A percentile compares a stretch with the other conserved stretches of the same genome.
Evolutionary conservation across 2,888 invertebrate genomes (phyloP).

Genomic region (Eutolmus rufibarbis): DNA sequence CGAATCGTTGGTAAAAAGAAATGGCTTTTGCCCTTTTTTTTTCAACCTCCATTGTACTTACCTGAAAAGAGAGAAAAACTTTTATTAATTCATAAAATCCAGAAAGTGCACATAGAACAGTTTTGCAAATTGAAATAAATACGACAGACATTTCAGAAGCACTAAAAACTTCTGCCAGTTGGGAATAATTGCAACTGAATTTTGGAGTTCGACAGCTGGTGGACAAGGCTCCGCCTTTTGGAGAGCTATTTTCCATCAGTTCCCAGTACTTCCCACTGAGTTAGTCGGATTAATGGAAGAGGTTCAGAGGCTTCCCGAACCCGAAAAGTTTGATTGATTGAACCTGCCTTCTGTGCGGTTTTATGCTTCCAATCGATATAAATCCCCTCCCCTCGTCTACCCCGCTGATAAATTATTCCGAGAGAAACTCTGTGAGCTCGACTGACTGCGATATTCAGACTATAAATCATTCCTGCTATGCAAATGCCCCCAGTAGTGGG

Average conservation of each 20-base stretch:
- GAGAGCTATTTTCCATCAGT: background rate
- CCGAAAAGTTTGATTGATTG: slow-evolving; percentile 10
- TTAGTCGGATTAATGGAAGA: background rate
- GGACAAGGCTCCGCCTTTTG: background rate
- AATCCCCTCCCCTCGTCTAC: background rate
- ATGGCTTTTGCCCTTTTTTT: background rate
- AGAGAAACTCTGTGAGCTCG: background rate
- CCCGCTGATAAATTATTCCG: background rate
- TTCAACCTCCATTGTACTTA: background rate
- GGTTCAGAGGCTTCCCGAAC: background rate
- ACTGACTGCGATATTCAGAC: background rate
- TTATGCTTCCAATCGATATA: background rate
- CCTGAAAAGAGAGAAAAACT: background rate
- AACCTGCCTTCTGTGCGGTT: background rate
- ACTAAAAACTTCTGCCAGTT: background rate
- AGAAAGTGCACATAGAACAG: background rate
- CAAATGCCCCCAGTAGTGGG: background rate
- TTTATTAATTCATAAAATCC: background rate
- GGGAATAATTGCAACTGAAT: background rate
- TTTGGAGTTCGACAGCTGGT: background rate
- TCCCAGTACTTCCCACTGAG: background rate
- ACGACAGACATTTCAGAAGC: background rate
- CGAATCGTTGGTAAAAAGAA: background rate
- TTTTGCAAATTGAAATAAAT: background rate
- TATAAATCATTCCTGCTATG: background rate